Evolutionary conservation across 2,797 vertebrate species (phyloP).

Genomic region (Cynodonichthys magdalenae): DNA sequence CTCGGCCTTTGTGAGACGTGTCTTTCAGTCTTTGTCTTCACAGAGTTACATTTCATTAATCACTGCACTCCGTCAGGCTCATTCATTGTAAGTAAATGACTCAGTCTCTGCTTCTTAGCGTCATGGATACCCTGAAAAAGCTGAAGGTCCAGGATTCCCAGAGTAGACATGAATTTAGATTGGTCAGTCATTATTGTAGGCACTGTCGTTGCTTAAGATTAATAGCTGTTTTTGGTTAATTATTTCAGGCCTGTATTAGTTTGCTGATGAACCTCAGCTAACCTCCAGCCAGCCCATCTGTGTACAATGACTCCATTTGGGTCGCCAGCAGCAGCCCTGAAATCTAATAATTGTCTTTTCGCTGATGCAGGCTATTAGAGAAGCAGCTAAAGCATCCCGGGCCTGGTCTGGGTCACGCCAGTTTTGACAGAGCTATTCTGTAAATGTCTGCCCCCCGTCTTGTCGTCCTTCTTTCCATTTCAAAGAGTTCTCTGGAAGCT

Average conservation of each 20-base stretch:
- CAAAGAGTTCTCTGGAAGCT: constrained; percentile 60
- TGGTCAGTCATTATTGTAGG: constrained; percentile 66
- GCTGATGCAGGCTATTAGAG: constrained; percentile 82
- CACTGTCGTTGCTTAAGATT: constrained; percentile 76
- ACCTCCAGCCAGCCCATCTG: constrained; percentile 70
- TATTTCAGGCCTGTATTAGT: constrained; percentile 73
- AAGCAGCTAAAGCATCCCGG: constrained; percentile 67
- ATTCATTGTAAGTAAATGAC: constrained; percentile 63
- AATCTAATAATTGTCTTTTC: constrained; percentile 79
- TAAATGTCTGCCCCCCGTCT: constrained; percentile 52
- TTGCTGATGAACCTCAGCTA: constrained; percentile 71
- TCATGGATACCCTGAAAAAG: constrained; percentile 43
- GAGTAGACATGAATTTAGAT: constrained; percentile 61
- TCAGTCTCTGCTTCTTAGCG: constrained; percentile 27
- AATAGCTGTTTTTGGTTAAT: constrained; percentile 82
- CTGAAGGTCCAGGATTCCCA: constrained; percentile 43
- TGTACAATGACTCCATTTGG: constrained; percentile 77
- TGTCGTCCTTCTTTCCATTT: constrained; percentile 53
- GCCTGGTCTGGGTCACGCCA: constrained; percentile 70
- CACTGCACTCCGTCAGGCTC: constrained; percentile 44
- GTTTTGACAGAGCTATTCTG: constrained; percentile 73
- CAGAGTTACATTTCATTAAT: constrained; percentile 50
- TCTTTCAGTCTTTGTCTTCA: constrained; percentile 31
- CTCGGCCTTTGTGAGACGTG: constrained; percentile 31
- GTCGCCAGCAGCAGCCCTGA: constrained; percentile 58